Conservation (phyloP, 2,113 vertebrate genomes). For the Dipodomys ordii region DNA sequence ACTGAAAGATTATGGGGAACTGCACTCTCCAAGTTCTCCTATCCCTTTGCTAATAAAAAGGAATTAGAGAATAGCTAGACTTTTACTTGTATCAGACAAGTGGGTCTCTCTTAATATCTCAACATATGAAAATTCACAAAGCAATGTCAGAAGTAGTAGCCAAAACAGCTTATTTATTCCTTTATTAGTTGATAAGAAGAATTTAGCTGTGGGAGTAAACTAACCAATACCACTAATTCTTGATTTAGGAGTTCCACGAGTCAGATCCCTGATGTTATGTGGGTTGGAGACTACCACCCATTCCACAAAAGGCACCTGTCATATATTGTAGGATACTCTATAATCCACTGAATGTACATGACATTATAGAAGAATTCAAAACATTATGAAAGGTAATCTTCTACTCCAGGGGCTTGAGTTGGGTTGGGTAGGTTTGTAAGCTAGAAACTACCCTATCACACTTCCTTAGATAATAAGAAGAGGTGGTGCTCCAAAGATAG, state of each 20-base stretch:
- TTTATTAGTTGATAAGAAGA: background rate
- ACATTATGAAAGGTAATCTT: background rate
- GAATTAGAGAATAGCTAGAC: background rate
- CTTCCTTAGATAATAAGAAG: background rate
- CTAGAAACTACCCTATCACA: background rate
- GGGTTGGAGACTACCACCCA: background rate
- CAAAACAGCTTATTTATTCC: background rate
- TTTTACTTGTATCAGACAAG: background rate
- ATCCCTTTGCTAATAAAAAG: background rate
- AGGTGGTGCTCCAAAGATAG: background rate
- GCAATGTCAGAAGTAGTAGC: background rate
- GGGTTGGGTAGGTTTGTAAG: background rate
- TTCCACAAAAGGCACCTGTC: background rate
- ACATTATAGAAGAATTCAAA: background rate
- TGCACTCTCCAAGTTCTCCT: background rate
- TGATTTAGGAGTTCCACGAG: background rate
- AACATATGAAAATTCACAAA: background rate
- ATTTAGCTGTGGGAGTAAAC: background rate
- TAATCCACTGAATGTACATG: background rate
- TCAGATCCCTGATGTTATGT: background rate
- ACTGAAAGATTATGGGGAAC: background rate
- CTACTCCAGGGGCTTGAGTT: background rate
- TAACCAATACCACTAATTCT: background rate
- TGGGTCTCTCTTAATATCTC: background rate
- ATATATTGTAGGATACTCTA: background rate